Conservation (phyloP, 1,140 invertebrate genomes). For the Colletes latitarsis region DNA sequence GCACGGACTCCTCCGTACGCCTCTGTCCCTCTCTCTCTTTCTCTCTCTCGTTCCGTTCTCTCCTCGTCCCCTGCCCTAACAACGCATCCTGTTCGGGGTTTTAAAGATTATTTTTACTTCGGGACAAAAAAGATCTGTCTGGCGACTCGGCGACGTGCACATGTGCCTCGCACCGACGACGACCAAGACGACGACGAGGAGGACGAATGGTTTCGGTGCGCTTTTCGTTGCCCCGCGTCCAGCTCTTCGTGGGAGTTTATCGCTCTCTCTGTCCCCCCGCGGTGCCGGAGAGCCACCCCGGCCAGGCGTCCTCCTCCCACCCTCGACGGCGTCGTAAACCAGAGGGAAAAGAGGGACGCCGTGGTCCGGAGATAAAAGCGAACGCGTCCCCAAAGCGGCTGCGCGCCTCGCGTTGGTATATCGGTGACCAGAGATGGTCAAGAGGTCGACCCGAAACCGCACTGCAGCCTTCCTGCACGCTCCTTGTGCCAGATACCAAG, state of each 20-base stretch:
- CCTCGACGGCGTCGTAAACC: conserved; percentile 19
- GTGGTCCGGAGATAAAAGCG: conserved; percentile 55
- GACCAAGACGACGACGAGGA: conserved; percentile 46
- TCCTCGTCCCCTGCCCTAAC: conserved; percentile 59
- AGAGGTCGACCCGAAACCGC: conserved; percentile 44
- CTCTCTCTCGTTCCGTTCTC: conserved; percentile 23
- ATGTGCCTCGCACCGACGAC: conserved; percentile 69
- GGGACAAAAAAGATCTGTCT: conserved; percentile 81
- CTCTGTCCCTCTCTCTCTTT: conserved; percentile 6
- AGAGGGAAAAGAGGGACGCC: conserved; percentile 11
- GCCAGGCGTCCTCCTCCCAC: neutral
- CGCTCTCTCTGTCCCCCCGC: conserved; percentile 16
- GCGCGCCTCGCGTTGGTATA: conserved; percentile 49
- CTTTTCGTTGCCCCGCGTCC: conserved; percentile 66
- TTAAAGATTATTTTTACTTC: conserved; percentile 82
- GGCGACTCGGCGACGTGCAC: conserved; percentile 76
- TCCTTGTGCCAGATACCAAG: neutral
- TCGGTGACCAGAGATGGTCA: conserved; percentile 65
- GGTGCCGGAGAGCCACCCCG: neutral
- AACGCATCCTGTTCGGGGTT: conserved; percentile 80
- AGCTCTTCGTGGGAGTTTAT: conserved; percentile 70
- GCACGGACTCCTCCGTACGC: conserved; percentile 50
- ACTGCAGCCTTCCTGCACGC: conserved; percentile 3
- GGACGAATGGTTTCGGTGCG: conserved; percentile 59
- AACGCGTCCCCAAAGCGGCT: conserved; percentile 55